Evolutionary conservation across 1,140 invertebrate genomes (phyloP).

Genomic region (Diabrotica undecimpunctata): DNA sequence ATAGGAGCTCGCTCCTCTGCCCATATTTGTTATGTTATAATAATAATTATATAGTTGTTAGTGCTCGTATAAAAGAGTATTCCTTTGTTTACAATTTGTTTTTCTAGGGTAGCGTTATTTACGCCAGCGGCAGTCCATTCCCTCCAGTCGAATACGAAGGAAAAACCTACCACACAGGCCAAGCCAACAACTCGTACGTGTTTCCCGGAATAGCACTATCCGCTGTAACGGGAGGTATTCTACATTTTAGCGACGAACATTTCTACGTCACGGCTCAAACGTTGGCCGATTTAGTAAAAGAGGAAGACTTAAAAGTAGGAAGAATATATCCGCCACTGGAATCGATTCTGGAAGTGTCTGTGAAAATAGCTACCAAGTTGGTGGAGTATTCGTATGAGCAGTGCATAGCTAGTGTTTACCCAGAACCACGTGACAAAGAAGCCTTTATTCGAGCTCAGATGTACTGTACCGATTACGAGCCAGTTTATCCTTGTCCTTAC

Average conservation of each 20-base stretch:
- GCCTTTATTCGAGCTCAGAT: constrained; percentile 77
- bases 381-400: constrained; percentile 85
- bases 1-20: too few relatives aligned
- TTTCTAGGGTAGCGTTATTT: constrained; percentile 73
- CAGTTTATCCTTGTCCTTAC: constrained; percentile 65
- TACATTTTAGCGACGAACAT: constrained; percentile 80
- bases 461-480: constrained; percentile 70
- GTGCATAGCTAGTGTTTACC: constrained; percentile 71
- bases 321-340: constrained; percentile 90
- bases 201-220: constrained; percentile 92
- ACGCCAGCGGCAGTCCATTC: constrained; percentile 93
- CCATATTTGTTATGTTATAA: too few relatives aligned
- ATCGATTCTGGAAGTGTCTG: constrained; percentile 83
- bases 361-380: constrained; percentile 80
- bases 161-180: constrained; percentile 77
- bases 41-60: too few relatives aligned
- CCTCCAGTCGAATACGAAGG: constrained; percentile 74
- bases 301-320: constrained; percentile 79
- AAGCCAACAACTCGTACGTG: constrained; percentile 96
- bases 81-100: background rate
- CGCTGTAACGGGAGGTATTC: constrained; percentile 75
- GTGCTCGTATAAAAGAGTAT: too few relatives aligned
- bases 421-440: constrained; percentile 70
- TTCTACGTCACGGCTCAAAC: constrained; percentile 85
- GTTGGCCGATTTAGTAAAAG: constrained; percentile 77